Base-by-base conservation (phyloP, 2,888 invertebrate species). In the Drosophila imparisetae region DNA sequence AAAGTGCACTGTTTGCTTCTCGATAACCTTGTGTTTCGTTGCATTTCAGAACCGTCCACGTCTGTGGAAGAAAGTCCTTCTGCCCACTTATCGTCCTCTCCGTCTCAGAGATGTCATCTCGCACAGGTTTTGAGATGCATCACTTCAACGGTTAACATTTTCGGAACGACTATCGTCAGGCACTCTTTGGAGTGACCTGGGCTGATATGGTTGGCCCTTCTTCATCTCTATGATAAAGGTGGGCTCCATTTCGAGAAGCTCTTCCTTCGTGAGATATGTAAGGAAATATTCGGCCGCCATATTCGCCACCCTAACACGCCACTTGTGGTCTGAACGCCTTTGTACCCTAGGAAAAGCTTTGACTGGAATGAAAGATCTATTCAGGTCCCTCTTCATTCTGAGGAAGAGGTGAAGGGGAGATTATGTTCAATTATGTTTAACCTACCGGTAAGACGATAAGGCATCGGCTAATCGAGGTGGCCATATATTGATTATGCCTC, bases 301-400 rank as follows among this genome's bases (percentile, higher is more conserved):
- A 29, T 29, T 29, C 29, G 29, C 29, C 29, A 29, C 29, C 6
- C 6, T 29, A 29, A 29, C 29, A n/a, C 8, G 8, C 4, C 38
- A 38, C 3, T 38, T 38, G 18, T 38, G 4, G 38, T 4, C 18
- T n/a, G 1, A 8, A 38, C 18, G 8, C 8, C n/a, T 38, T 15
- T 38, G 1, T 8, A 38, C 4, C 18, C 38, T 0, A 0, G 38
- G 4, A 0, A 38, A 4, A 0, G 18, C 8, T 40, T 40, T n/a
- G 38, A 0, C 40, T 40, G 40, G 0, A 40, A n/a, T n/a, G 4
- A 4, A 40, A n/a, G 0, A 0, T 8, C 1, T 38, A 0, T 38
- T 18, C 3, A 38, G 8, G 38, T 38, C 18, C 18, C 38, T 7
- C 38, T 18, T 38, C 18, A 7, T 7, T 1, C 38, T 1, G 18